These are phyloP conservation scores for Tenualosa ilisha DNA, from an alignment of 2,797 vertebrate species.

Conservation along the genomic window DNA sequence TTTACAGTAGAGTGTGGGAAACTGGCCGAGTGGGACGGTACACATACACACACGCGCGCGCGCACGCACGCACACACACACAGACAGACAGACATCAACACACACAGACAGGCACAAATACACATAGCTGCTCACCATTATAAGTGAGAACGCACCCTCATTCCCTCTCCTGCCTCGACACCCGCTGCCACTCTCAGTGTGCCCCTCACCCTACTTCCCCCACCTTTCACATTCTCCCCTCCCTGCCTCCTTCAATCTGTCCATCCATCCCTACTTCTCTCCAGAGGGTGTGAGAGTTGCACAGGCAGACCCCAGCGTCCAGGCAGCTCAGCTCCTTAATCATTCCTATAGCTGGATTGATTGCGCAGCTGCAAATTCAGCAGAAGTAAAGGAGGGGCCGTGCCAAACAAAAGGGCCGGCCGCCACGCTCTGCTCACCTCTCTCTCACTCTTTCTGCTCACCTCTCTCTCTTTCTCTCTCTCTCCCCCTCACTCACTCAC, in stretches of 20 bases:
- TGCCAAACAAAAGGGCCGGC: constrained; percentile 86
- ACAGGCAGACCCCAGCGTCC: constrained; percentile 73
- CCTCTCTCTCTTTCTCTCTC: constrained; percentile 26
- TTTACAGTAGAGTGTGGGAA: neutral
- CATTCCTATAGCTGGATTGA: constrained; percentile 80
- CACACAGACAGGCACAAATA: neutral
- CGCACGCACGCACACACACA: too few species aligned
- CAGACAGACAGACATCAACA: neutral
- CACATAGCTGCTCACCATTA: too few species aligned
- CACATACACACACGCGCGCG: neutral
- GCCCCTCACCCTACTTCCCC: neutral
- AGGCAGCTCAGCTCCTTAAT: constrained; percentile 76
- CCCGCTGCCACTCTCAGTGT: neutral
- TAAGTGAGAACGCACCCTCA: neutral
- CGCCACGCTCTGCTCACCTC: constrained; percentile 8
- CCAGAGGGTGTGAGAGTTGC: constrained; percentile 56
- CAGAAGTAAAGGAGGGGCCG: constrained; percentile 88
- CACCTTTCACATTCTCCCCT: constrained; percentile 10
- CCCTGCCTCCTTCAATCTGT: constrained; percentile 31
- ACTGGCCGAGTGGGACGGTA: too few species aligned
- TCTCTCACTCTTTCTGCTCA: too few species aligned
- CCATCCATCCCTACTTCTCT: neutral
- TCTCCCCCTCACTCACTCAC: too few species aligned
- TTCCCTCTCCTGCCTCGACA: constrained; percentile 29
- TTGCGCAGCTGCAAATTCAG: constrained; percentile 86